Conservation (phyloP, 2,888 invertebrate genomes). For the Rhaphigaster nebulosa region DNA sequence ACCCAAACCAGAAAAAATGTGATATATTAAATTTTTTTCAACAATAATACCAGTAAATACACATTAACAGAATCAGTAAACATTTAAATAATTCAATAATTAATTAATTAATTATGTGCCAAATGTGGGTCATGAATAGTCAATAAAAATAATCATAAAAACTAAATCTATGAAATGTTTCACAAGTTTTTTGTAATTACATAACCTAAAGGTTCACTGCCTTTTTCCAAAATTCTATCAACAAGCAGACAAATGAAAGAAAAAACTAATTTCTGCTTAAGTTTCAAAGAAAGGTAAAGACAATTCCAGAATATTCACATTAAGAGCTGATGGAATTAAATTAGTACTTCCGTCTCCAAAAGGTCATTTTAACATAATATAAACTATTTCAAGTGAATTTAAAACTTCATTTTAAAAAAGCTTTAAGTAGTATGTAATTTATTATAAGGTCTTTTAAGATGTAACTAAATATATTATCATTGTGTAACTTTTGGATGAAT, state of each 20-base stretch:
- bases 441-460: neutral
- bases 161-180: neutral
- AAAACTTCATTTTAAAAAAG: neutral
- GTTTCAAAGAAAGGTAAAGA: neutral
- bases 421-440: neutral
- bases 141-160: constrained; percentile 2
- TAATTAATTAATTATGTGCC: neutral
- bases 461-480: too few relatives aligned
- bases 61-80: neutral
- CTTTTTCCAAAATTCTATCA: neutral
- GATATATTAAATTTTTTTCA: neutral
- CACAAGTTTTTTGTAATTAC: neutral
- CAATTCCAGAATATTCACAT: neutral
- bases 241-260: neutral
- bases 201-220: neutral
- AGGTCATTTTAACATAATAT: neutral
- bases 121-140: neutral
- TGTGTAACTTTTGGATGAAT: too few relatives aligned
- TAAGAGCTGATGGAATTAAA: neutral
- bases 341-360: neutral
- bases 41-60: neutral
- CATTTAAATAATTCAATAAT: neutral
- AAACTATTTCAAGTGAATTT: neutral
- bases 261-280: neutral
- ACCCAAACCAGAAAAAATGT: neutral